A percentile compares a stretch with the other conserved stretches of the same genome.
Evolutionary conservation across 1,140 invertebrate species (phyloP).

Genomic region (Diachasmimorpha longicaudata): DNA sequence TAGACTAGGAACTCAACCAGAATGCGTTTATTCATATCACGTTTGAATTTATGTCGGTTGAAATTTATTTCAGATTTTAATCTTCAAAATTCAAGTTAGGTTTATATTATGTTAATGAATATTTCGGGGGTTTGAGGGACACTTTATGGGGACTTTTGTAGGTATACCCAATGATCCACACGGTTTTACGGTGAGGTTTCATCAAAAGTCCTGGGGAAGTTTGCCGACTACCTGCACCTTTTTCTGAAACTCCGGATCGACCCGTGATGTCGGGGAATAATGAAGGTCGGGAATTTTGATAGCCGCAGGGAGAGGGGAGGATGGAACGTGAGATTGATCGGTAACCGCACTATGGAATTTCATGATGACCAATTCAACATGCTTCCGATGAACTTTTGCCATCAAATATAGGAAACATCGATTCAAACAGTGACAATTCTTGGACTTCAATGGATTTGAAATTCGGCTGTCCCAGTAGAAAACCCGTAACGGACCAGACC

Average conservation of each 20-base stretch:
- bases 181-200: neutral
- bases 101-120: neutral
- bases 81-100: too few relatives aligned
- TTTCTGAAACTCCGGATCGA: neutral
- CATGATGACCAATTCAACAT: neutral
- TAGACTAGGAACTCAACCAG: neutral
- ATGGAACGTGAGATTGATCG: constrained; percentile 35
- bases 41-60: too few relatives aligned
- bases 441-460: too few relatives aligned
- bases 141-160: neutral
- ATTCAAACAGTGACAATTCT: neutral
- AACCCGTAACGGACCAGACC: too few relatives aligned
- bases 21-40: too few relatives aligned
- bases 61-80: too few relatives aligned
- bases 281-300: constrained; percentile 31
- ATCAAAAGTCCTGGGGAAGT: neutral
- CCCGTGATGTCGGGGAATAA: constrained; percentile 19
- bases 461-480: too few relatives aligned
- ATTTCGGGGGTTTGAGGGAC: neutral
- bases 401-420: neutral
- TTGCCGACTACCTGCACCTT: neutral
- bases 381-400: neutral
- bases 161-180: neutral
- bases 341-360: constrained; percentile 36
- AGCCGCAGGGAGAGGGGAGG: neutral